Base-by-base conservation (phyloP, 2,113 vertebrate genomes). In the Australoheros scitulus region DNA sequence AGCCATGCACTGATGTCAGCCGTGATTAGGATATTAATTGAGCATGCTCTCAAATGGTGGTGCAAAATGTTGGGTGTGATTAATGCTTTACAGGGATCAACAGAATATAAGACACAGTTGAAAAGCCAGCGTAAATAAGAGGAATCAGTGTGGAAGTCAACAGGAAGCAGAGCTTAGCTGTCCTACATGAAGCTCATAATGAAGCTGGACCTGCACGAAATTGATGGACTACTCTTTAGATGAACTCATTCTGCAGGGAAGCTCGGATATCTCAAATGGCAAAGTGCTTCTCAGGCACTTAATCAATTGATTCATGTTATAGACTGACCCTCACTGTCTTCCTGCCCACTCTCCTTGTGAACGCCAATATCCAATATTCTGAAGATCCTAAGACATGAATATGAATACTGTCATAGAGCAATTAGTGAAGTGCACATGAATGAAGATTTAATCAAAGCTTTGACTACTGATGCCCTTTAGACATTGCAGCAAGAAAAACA, bases 271-370 rank as follows among this genome's bases (percentile, higher is more conserved):
- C 89, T 87, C 83, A 22, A 81, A 93, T 88, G 47, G 81, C 88
- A 86, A 80, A 88, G 87, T 88, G 87, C 90, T 89, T 80, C 81
- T 88, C 8, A n/a, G 82, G 55, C 83, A 77, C 81, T 84, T 89
- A 89, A 91, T 93, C 85, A 91, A 91, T 89, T 65, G 81, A 85
- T 76, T 80, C 52, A 55, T 64, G 87, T 83, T 88, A 91, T 81
- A 64, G 81, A 91, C 65, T 74, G 63, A 68, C 83, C 80, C 52
- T 64, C 4, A 20, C 58, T 76, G 82, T 77, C 87, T 52, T 43
- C 20, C 79, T 10, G 7, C 20, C 72, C 3, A 8, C 65, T 76
- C 75, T 29, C 11, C 29, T n/a, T 41, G 11, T 2, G 50, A 82
- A 55, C 7, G 7, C 55, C 20, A 68, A 79, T 83, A 91, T 85